Evolutionary conservation across 1,140 invertebrate genomes (phyloP), one percentile per base, ranked within the genome.

Genomic region (Bicyclus anynana): DNA sequence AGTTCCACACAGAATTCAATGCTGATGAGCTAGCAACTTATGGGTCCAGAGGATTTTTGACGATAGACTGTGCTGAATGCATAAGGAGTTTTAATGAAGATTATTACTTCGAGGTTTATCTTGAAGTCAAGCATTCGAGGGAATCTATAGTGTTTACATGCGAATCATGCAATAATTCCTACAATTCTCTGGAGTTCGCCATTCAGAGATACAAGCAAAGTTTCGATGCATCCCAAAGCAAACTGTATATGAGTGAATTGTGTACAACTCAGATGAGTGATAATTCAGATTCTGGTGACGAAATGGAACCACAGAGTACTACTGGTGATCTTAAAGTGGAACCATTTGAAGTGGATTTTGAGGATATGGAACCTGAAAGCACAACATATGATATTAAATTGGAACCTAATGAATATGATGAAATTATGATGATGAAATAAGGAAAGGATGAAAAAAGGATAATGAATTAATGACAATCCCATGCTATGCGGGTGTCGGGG

Each of bases 191-290:
- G 0, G 83, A 86, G 35, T 86, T 65, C 44, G 56, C 70, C 0
- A 73, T 86, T 16, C 76, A 80, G n/a, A 67, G 74, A 16, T 68
- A 80, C 37, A 83, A 77, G 38, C 35, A 42, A 0, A 72, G 64
- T 33, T 16, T 57, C 1, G 71, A 79, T 12, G 35, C 47, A 2
- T 46, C 16, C 17, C 77, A 69, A 20, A 62, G 62, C 14, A 82
- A 81, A 44, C 68, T 76, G 59, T 76, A 81, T 14, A 47, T 83
- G 7, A 83, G 80, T 26, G 82, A 85, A 17, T 44, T 85, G 0
- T 85, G 82, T 56, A 81, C 78, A 0, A 46, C 78, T 0, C 72
- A 83, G 53, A 83, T 85, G 74, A 83, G 80, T 40, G 75, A 72
- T 13, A 59, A 61, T 17, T 65, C 52, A 10, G 40, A 49, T 0